Conservation (phyloP, 1,140 invertebrate species). For the Acromyrmex charruanus region DNA sequence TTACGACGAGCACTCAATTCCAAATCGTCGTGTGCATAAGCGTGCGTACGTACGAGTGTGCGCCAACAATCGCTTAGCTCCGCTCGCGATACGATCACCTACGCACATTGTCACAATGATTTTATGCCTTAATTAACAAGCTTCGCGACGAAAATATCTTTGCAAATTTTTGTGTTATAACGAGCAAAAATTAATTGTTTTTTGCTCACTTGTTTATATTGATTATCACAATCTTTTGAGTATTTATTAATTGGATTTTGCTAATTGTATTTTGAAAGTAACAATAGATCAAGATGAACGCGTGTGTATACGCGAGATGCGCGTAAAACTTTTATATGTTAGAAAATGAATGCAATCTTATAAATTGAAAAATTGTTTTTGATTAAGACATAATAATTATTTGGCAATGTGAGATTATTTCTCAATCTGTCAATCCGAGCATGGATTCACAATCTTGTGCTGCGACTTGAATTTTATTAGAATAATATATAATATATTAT, state of each 20-base stretch:
- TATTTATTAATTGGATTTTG: constrained; percentile 11
- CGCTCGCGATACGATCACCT: constrained; percentile 59
- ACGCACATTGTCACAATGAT: constrained; percentile 40
- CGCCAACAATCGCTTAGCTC: constrained; percentile 32
- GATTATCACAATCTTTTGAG: constrained; percentile 14
- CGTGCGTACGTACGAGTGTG: background rate
- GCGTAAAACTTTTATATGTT: background rate
- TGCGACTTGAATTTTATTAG: background rate
- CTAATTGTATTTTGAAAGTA: background rate
- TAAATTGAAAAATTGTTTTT: background rate
- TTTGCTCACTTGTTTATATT: background rate
- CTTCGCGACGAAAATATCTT: background rate
- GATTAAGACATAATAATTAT: background rate
- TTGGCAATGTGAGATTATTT: background rate
- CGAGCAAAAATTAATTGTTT: constrained; percentile 4
- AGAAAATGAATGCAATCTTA: background rate
- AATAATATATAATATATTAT: background rate
- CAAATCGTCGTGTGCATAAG: constrained; percentile 59
- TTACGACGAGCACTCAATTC: constrained; percentile 73
- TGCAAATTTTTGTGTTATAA: constrained; percentile 2
- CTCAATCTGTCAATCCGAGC: background rate
- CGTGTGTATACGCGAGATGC: background rate
- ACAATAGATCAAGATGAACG: background rate
- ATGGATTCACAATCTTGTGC: background rate
- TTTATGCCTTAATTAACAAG: constrained; percentile 66